phyloP scores from a whole-genome alignment of 2,888 invertebrate species.

The Campopleginae sp. region DNA sequence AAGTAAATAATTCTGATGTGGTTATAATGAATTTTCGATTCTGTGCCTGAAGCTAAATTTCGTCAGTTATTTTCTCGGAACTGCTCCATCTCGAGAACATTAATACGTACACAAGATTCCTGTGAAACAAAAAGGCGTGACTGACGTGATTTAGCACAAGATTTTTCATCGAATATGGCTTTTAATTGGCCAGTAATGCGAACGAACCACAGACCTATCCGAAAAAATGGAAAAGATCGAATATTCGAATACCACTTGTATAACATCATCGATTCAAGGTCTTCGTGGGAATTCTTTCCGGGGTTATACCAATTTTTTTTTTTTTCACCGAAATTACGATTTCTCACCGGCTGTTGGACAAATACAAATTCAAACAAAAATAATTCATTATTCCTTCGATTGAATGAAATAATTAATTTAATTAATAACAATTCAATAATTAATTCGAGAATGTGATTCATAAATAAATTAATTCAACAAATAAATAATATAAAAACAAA shows the following conservation, averaged over 20 bases:
- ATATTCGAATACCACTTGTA: conserved; percentile 37
- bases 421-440: no score
- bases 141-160: not conserved
- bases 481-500: no score
- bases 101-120: not conserved
- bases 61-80: conserved; percentile 25
- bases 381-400: not conserved
- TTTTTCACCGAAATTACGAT: not conserved
- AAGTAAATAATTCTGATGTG: not conserved
- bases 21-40: conserved; percentile 32
- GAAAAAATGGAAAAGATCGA: conserved; percentile 18
- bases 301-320: conserved; percentile 3
- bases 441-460: no score
- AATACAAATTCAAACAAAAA: not conserved
- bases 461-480: no score
- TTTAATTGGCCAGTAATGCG: not conserved
- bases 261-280: conserved; percentile 36
- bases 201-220: not conserved
- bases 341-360: not conserved
- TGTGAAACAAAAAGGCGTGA: not conserved
- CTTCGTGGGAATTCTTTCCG: conserved; percentile 24
- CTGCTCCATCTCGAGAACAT: conserved; percentile 16
- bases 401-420: no score
- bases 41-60: conserved; percentile 16
- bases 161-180: not conserved